Conservation (phyloP, 2,888 invertebrate species). For the Orthonychiurus folsomi region DNA sequence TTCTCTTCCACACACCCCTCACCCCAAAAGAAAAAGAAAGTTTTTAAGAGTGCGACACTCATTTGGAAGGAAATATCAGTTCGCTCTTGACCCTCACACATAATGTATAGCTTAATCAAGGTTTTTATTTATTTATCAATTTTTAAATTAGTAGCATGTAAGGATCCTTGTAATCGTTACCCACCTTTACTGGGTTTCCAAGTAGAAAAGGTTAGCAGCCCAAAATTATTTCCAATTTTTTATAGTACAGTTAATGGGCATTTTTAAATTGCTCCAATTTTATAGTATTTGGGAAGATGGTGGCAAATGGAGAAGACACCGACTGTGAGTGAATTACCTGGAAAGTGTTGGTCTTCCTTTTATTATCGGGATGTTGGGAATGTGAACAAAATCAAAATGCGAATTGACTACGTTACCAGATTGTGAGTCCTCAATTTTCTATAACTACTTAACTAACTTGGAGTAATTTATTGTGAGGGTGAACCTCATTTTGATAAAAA, state of each 20-base stretch:
- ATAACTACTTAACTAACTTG: too few relatives aligned
- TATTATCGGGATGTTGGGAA: constrained; percentile 40
- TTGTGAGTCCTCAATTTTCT: constrained; percentile 33
- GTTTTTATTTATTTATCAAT: not conserved
- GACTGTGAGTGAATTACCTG: constrained; percentile 41
- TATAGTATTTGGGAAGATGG: constrained; percentile 41
- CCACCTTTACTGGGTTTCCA: constrained; percentile 39
- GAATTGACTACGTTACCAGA: constrained; percentile 41
- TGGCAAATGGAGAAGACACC: constrained; percentile 42
- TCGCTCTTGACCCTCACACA: not conserved
- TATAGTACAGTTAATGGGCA: too few relatives aligned
- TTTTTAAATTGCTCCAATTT: not conserved
- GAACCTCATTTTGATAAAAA: too few relatives aligned
- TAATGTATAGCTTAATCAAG: not conserved
- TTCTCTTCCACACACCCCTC: not conserved
- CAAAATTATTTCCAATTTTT: not conserved
- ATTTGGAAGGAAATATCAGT: not conserved
- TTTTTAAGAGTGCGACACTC: not conserved
- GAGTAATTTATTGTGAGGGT: too few relatives aligned
- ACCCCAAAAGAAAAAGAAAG: constrained; percentile 1
- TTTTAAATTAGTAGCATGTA: not conserved
- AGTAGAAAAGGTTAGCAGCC: constrained; percentile 39
- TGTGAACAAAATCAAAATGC: constrained; percentile 41
- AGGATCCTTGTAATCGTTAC: constrained; percentile 36
- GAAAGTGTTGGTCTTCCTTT: constrained; percentile 41